Conservation (phyloP, 1,140 invertebrate genomes). For the Papilio xuthus region DNA sequence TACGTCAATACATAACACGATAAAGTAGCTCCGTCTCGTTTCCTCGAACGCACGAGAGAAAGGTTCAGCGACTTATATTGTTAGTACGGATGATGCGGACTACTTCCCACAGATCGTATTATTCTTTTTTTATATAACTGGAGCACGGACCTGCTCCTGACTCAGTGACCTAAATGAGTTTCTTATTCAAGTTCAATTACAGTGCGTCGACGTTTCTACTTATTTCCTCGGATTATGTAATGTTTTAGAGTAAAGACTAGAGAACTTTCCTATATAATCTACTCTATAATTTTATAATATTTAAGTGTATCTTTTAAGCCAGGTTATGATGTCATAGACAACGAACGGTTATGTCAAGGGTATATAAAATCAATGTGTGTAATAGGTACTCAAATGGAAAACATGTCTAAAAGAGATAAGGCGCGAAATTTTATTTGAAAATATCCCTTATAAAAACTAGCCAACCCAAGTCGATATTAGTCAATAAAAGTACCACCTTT, state of each 20-base stretch:
- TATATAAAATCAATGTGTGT: neutral
- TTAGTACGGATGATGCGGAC: constrained; percentile 52
- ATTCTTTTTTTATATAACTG: constrained; percentile 60
- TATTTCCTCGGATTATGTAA: constrained; percentile 35
- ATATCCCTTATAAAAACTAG: neutral
- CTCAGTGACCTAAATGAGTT: constrained; percentile 60
- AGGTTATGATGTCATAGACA: neutral
- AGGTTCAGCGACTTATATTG: constrained; percentile 50
- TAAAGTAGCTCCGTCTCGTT: constrained; percentile 53
- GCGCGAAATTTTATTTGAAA: neutral
- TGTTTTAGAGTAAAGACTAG: constrained; percentile 50
- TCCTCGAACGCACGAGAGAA: constrained; percentile 56
- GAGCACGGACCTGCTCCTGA: constrained; percentile 70
- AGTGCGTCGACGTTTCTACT: constrained; percentile 16
- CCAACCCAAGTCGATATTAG: neutral
- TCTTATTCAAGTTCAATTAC: constrained; percentile 39
- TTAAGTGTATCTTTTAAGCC: neutral
- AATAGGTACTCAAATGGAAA: neutral
- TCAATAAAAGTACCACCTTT: neutral
- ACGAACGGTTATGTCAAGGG: neutral
- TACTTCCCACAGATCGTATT: constrained; percentile 72
- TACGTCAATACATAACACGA: constrained; percentile 41
- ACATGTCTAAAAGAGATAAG: neutral
- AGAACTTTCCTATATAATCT: neutral
- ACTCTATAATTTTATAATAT: neutral